phyloP scores from a whole-genome alignment of 2,797 vertebrate species.

The Lates japonicus region DNA sequence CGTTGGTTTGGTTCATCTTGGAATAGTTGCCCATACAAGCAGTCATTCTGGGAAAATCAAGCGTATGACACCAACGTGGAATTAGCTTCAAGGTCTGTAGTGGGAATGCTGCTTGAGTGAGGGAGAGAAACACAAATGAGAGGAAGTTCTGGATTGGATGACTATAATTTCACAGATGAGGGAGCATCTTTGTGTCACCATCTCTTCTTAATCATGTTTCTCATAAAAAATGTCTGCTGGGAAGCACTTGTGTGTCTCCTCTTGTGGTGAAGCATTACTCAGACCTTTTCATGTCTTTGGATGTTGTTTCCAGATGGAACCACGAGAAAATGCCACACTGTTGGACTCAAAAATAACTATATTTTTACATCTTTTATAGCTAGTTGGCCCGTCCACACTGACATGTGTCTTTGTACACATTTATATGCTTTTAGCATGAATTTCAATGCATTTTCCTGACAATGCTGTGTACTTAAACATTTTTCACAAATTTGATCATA shows the following conservation, averaged over 20 bases:
- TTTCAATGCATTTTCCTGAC: not conserved
- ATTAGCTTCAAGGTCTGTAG: conserved; percentile 7
- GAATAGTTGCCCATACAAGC: conserved; percentile 33
- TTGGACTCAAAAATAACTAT: conserved; percentile 33
- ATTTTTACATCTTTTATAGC: not conserved
- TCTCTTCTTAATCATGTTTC: conserved; percentile 53
- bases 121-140: conserved; percentile 38
- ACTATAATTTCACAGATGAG: conserved; percentile 58
- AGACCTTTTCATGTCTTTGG: conserved; percentile 52
- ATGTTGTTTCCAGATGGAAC: conserved; percentile 62
- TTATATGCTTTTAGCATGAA: too few relatives aligned
- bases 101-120: not conserved
- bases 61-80: not conserved
- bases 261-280: conserved; percentile 46
- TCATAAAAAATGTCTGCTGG: conserved; percentile 59
- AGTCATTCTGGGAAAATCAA: not conserved
- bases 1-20: conserved; percentile 10
- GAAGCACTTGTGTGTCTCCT: conserved; percentile 35
- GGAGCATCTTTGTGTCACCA: conserved; percentile 46
- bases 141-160: conserved; percentile 30
- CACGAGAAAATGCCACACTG: conserved; percentile 9
- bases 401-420: not conserved
- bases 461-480: not conserved
- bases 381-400: not conserved
- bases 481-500: not conserved